Conservation (phyloP, 2,888 invertebrate genomes). For the Heliconius erato region DNA sequence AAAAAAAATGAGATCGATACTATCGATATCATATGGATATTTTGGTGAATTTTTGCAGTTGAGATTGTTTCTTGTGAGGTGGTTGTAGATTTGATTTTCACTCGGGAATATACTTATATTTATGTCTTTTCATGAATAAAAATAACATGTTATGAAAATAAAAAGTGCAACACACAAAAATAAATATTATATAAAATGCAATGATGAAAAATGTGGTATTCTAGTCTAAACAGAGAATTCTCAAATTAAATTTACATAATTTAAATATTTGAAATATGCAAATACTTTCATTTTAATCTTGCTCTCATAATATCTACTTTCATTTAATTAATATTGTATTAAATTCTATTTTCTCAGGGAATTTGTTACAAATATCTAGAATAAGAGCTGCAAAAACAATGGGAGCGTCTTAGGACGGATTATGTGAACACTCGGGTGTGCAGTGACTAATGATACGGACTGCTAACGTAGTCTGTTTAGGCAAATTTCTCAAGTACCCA, state of each 20-base stretch:
- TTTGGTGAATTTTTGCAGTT: not conserved
- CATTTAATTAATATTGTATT: not conserved
- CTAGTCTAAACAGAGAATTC: not conserved
- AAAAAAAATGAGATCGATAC: no score
- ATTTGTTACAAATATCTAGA: constrained; percentile 12
- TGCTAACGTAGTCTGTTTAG: constrained; percentile 15
- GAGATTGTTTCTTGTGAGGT: not conserved
- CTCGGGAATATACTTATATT: not conserved
- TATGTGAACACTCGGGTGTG: constrained; percentile 18
- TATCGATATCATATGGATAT: no score
- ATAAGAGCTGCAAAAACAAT: constrained; percentile 25
- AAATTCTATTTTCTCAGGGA: not conserved
- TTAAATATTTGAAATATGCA: not conserved
- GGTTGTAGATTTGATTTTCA: not conserved
- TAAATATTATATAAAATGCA: not conserved
- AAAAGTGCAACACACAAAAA: not conserved
- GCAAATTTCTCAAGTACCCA: constrained; percentile 9
- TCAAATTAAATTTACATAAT: not conserved
- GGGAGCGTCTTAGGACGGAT: constrained; percentile 18
- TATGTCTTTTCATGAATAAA: not conserved
- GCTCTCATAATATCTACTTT: not conserved
- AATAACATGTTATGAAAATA: not conserved
- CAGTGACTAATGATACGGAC: constrained; percentile 28
- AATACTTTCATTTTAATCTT: not conserved
- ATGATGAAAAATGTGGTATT: no score